Base-by-base conservation (phyloP, 2,113 vertebrate species). In the Dipodomys ordii region DNA sequence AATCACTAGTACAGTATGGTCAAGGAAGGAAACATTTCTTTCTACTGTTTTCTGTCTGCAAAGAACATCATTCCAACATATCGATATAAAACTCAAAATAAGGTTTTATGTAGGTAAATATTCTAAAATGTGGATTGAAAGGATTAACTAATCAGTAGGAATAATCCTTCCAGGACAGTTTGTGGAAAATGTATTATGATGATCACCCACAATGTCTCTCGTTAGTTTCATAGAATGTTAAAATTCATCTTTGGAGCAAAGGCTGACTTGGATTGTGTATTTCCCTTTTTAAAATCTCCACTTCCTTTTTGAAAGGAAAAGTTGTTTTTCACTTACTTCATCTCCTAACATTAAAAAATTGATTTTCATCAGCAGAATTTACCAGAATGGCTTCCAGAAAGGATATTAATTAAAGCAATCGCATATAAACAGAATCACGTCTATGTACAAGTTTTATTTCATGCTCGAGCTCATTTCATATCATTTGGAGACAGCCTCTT, bases 341-440 rank as follows among this genome's bases (percentile, higher is more conserved):
- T 72, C 72, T 87, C 87, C 81, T 39, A 89, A 44, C 27, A 53
- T 90, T 93, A 23, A 73, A 94, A 92, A 81, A 69, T 68, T 65
- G 79, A 32, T 92, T 90, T 94, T 69, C 32, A 91, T 73, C 77
- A 94, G 83, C n/a, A 81, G 44, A 94, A 88, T 83, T 87, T 57
- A 32, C 9, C 73, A 32, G 30, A 92, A 90, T 78, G 25, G 32
- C 18, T 90, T 94, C 57, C 39, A 87, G 78, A 88, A 27, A 95
- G 62, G 85, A 46, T 92, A 94, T 87, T 93, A 95, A 88, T 96
- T 92, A 94, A 95, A 88, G 30, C 16, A 82, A 71, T 80, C 30
- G 18, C 19, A 84, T 90, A 93, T 90, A 93, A 96, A 91, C 72
- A 96, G 62, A 96, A 74, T 81, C 30, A 10, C 81, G 80, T 93